A percentile compares a stretch with the other conserved stretches of the same genome.
These are phyloP conservation scores for Drosophila setosimentum DNA, from an alignment of 2,888 invertebrate genomes.

Conservation along the genomic window DNA sequence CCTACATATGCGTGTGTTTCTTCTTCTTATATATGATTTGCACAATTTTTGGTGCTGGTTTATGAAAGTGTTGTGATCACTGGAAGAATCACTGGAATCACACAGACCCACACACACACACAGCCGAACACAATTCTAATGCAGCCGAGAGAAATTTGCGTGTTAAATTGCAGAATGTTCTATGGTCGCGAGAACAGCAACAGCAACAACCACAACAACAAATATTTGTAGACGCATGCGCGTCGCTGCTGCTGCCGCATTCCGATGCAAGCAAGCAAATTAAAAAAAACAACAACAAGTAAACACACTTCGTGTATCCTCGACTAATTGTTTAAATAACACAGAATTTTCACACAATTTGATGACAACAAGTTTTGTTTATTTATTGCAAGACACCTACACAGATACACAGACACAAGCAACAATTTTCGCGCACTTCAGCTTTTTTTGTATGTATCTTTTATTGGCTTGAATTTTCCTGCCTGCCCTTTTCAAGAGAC, in stretches of 20 bases:
- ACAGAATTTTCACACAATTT: constrained; percentile 60
- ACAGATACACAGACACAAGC: constrained; percentile 26
- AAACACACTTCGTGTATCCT: constrained; percentile 43
- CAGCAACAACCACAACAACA: constrained; percentile 38
- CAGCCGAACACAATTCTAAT: neutral
- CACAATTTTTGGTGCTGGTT: constrained; percentile 3
- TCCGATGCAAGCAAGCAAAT: constrained; percentile 45
- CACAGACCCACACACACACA: constrained; percentile 1
- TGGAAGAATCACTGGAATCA: neutral
- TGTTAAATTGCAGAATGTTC: constrained; percentile 50
- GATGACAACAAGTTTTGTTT: constrained; percentile 59
- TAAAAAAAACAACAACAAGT: constrained; percentile 4
- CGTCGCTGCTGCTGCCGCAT: constrained; percentile 64
- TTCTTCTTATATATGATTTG: constrained; percentile 11
- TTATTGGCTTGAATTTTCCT: constrained; percentile 78
- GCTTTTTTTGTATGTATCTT: constrained; percentile 78
- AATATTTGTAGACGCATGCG: constrained; percentile 73
- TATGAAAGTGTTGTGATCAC: constrained; percentile 11
- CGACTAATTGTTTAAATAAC: constrained; percentile 72
- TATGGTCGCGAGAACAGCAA: constrained; percentile 37
- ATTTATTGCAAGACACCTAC: constrained; percentile 38
- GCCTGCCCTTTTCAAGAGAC: constrained; percentile 73
- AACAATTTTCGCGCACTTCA: constrained; percentile 73
- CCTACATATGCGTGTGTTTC: constrained; percentile 15
- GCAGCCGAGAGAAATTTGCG: constrained; percentile 40